Percentiles rank a stretch among this genome's conserved stretches.
phyloP scores from a whole-genome alignment of 2,888 invertebrate species.

The Hypselothyrea guttata region DNA sequence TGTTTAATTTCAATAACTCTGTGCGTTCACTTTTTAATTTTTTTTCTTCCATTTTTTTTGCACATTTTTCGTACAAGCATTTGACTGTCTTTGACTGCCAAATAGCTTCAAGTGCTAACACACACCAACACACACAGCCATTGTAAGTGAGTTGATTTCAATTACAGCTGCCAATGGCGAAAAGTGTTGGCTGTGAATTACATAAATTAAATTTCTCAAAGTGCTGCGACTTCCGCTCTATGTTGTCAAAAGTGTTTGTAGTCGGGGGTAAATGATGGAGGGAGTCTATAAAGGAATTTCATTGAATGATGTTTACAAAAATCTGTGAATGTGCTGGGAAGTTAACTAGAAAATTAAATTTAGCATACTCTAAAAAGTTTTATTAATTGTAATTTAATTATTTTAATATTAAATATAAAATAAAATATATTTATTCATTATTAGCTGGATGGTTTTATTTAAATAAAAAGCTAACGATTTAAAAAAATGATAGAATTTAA shows the following conservation, averaged over 20 bases:
- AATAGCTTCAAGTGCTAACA: constrained; percentile 54
- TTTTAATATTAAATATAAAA: constrained; percentile 1
- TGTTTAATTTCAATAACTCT: constrained; percentile 79
- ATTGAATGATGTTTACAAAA: too few species aligned
- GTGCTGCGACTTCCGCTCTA: constrained; percentile 6
- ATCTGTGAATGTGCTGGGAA: too few species aligned
- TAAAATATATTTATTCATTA: too few species aligned
- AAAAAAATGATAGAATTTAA: too few species aligned
- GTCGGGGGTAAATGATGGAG: background rate
- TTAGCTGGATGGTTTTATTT: too few species aligned
- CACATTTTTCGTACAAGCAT: constrained; percentile 23
- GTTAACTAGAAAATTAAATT: too few species aligned
- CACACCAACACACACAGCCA: constrained; percentile 12
- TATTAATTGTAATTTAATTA: background rate
- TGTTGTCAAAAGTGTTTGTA: constrained; percentile 25
- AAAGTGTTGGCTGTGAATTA: constrained; percentile 67
- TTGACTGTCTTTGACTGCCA: constrained; percentile 66
- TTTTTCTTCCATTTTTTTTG: constrained; percentile 13
- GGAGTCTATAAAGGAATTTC: background rate
- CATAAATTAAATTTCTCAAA: constrained; percentile 52
- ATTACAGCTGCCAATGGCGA: constrained; percentile 71
- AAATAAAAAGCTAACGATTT: too few species aligned
- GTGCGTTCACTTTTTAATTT: constrained; percentile 60
- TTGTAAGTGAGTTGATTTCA: constrained; percentile 41
- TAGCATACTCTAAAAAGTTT: background rate